These are phyloP conservation scores for Phainopepla nitens DNA, from an alignment of 2,113 vertebrate genomes.

Conservation along the genomic window DNA sequence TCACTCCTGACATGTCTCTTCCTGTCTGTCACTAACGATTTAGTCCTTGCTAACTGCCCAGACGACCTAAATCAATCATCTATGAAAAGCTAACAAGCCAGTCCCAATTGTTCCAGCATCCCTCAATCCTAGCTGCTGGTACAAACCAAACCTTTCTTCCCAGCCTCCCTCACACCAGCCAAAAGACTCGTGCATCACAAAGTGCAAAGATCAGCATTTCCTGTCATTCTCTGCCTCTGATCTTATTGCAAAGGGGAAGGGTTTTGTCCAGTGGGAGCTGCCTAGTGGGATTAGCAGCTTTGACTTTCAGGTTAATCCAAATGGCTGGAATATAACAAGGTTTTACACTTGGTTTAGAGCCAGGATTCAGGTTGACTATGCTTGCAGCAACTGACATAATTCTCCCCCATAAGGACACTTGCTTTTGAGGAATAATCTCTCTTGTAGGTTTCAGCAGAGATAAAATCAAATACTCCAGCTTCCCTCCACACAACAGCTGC, in stretches of 20 bases:
- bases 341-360: background rate
- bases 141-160: background rate
- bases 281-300: background rate
- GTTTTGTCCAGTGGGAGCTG: background rate
- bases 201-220: background rate
- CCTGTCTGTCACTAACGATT: background rate
- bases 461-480: background rate
- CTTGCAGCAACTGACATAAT: background rate
- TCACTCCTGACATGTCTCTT: background rate
- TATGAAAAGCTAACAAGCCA: background rate
- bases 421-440: background rate
- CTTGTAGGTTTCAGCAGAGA: background rate
- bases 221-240: background rate
- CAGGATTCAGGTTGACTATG: background rate
- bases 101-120: background rate
- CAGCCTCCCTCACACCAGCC: background rate
- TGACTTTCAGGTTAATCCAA: background rate
- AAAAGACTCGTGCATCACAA: background rate
- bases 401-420: background rate
- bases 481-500: background rate
- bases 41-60: background rate
- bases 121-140: background rate
- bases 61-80: background rate
- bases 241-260: background rate
- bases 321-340: background rate